Conservation (phyloP, 2,113 vertebrate species). For the Furnarius figulus region DNA sequence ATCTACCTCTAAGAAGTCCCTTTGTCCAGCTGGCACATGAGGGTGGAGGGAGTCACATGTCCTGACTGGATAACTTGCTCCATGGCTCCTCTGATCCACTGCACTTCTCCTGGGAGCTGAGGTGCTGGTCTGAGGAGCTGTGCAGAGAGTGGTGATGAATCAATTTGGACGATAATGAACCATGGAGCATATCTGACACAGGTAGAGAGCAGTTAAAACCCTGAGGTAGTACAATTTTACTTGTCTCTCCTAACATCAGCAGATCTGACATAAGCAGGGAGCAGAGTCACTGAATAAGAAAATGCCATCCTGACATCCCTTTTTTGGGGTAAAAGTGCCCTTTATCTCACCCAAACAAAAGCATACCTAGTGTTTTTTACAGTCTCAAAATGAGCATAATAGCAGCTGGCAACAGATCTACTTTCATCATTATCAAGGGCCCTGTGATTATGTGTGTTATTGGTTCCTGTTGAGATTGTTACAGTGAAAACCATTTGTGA, state of each 20-base stretch:
- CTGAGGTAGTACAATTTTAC: not conserved
- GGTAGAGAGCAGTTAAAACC: not conserved
- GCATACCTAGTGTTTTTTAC: not conserved
- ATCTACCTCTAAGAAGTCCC: not conserved
- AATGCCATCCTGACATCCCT: not conserved
- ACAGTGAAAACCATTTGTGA: conserved; percentile 1
- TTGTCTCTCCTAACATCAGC: not conserved
- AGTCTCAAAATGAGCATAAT: not conserved
- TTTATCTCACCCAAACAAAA: not conserved
- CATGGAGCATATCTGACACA: not conserved
- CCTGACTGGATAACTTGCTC: not conserved
- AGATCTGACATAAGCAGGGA: not conserved
- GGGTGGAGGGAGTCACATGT: not conserved
- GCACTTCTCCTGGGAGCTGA: not conserved
- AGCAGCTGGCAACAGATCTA: not conserved
- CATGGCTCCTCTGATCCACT: not conserved
- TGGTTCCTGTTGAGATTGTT: conserved; percentile 35
- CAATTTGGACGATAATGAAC: not conserved
- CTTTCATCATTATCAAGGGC: conserved; percentile 24
- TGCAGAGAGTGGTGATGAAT: not conserved
- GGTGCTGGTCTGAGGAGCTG: not conserved
- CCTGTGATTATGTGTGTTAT: not conserved
- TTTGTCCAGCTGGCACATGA: fast-evolving
- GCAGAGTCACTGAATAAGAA: not conserved
- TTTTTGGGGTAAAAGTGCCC: not conserved